These are phyloP conservation scores for Mixornis gularis DNA, from an alignment of 2,113 vertebrate species.

Conservation along the genomic window DNA sequence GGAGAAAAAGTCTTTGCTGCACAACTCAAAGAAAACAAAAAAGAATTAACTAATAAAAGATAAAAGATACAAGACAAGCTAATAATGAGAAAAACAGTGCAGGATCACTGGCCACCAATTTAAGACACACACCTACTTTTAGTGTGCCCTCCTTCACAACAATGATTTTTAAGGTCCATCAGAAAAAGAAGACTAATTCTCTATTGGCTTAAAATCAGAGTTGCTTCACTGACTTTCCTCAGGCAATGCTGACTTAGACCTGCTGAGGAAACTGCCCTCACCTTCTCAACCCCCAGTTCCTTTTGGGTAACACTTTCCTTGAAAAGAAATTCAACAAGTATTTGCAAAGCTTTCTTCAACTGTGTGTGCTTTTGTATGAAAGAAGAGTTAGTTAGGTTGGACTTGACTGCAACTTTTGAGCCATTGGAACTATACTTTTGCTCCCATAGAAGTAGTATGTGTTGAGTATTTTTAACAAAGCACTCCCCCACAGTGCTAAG, in stretches of 20 bases:
- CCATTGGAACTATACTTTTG: neutral
- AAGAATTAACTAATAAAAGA: neutral
- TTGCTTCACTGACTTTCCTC: neutral
- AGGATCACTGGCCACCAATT: neutral
- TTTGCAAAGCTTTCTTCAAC: neutral
- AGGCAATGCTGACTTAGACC: neutral
- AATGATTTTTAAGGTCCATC: neutral
- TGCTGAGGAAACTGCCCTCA: neutral
- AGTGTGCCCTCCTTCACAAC: neutral
- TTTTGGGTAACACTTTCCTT: neutral
- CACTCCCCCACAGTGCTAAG: neutral
- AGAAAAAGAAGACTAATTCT: neutral
- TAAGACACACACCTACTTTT: neutral
- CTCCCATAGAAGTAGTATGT: neutral
- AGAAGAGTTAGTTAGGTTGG: neutral
- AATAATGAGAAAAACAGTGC: neutral
- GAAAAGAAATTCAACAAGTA: constrained; percentile 26
- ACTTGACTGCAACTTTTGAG: neutral
- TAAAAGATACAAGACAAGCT: neutral
- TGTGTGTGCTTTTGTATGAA: neutral
- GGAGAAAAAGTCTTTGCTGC: constrained; percentile 66
- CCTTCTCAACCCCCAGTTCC: neutral
- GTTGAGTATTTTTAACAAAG: constrained; percentile 36
- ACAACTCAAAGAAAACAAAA: constrained; percentile 19
- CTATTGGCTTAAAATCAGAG: neutral